Evolutionary conservation across 2,888 invertebrate species (phyloP), one percentile per base, ranked within the genome.

Genomic region (Archips xylosteana): DNA sequence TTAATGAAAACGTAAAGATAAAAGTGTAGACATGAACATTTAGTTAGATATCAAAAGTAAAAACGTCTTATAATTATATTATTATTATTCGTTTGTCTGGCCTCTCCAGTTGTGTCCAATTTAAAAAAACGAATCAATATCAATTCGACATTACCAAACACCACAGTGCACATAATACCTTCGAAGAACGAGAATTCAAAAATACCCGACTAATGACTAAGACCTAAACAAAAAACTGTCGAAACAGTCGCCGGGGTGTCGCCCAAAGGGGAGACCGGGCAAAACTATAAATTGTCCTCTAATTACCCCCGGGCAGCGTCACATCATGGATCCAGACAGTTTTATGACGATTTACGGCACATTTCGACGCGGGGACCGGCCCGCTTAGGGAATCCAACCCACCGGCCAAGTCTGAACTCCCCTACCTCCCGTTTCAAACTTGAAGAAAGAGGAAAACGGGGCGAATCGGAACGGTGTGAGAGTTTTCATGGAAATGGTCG

Each of bases 241-340:
- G 74, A 74, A 74, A 74, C 74, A 74, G 64, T 74, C 70, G 68
- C 73, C 67, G 57, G 54, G 67, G 72, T 63, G 62, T 63, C 69
- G 74, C 64, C 74, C 74, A 74, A 74, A 74, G 74, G 74, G 74
- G 74, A 70, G 70, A 74, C 69, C 69, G 70, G 74, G 74, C 74
- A 69, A 74, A 74, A 94, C 95, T 94, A 95, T 95, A 95, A 95
- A 95, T 95, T 94, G 91, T 94, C 91, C 92, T 94, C 94, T 95
- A 95, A 95, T 95, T 95, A 95, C 95, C 94, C 94, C 91, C 89
- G 94, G 95, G 94, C 95, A 94, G 94, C 95, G 96, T 96, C 96
- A 96, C 96, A 96, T 96, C 96, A 95, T 95, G 95, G 95, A 95
- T 95, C 95, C 95, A 95, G 96, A 96, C 96, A 96, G 95, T 96